Conservation (phyloP, 2,797 vertebrate genomes). For the Mormyrus hasselquistii region DNA sequence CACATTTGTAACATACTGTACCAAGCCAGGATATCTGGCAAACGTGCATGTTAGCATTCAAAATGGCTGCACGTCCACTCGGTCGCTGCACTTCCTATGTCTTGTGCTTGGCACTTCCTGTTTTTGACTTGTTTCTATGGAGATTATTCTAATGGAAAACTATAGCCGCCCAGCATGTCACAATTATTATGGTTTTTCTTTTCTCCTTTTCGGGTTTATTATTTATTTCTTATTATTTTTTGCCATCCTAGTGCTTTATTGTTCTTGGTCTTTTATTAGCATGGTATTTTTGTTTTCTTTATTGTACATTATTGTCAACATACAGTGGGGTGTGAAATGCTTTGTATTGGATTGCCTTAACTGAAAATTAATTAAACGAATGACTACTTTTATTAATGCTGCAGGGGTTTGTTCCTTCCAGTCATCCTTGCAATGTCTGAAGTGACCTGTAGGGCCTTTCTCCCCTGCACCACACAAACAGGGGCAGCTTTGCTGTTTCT, state of each 20-base stretch:
- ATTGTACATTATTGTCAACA: conserved; percentile 71
- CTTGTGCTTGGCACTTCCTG: conserved; percentile 49
- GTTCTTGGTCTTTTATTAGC: conserved; percentile 52
- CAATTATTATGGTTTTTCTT: conserved; percentile 38
- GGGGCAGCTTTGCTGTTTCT: not conserved
- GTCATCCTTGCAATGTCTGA: not conserved
- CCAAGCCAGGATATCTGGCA: not conserved
- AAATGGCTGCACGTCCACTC: conserved; percentile 47
- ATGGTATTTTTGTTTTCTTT: conserved; percentile 60
- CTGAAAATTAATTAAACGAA: conserved; percentile 62
- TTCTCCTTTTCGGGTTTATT: conserved; percentile 21
- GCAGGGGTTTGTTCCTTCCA: not conserved
- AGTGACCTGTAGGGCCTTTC: not conserved
- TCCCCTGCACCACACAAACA: not conserved
- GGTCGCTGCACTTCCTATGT: conserved; percentile 51
- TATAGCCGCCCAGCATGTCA: conserved; percentile 61
- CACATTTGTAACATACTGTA: conserved; percentile 44
- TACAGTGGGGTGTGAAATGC: conserved; percentile 72
- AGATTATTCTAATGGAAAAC: conserved; percentile 37
- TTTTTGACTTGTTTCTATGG: conserved; percentile 28
- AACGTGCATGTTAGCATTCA: conserved; percentile 57
- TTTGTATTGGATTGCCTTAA: conserved; percentile 82
- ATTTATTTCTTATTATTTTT: conserved; percentile 9
- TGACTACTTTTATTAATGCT: conserved; percentile 61
- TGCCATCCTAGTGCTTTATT: conserved; percentile 43